Percentiles rank a stretch among this genome's conserved stretches.
These are phyloP conservation scores for Perca flavescens DNA, from an alignment of 2,113 vertebrate genomes.

Conservation along the genomic window DNA sequence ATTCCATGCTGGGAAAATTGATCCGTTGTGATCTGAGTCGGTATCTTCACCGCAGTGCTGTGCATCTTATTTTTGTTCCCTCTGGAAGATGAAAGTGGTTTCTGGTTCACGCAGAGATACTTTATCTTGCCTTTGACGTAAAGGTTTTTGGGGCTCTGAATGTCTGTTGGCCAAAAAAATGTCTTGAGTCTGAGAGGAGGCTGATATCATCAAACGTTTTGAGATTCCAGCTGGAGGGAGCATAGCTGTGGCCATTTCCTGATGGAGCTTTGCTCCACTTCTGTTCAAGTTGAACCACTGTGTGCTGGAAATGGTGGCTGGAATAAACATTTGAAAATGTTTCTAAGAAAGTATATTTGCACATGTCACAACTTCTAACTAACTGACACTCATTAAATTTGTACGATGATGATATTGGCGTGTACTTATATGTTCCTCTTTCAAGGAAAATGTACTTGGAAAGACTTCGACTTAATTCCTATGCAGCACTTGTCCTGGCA, in stretches of 20 bases:
- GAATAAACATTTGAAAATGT: background rate
- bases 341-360: background rate
- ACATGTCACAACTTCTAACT: too few relatives aligned
- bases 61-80: conserved; percentile 21
- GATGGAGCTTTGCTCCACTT: background rate
- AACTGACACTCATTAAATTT: too few relatives aligned
- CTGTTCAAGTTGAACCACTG: background rate
- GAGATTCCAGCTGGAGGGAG: conserved; percentile 8
- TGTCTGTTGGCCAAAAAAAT: conserved; percentile 22
- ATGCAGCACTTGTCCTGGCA: background rate
- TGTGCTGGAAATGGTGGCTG: background rate
- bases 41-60: conserved; percentile 8
- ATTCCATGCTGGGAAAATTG: conserved; percentile 17
- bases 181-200: conserved; percentile 2
- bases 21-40: conserved; percentile 11
- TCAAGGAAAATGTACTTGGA: too few relatives aligned
- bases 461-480: too few relatives aligned
- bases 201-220: conserved; percentile 29
- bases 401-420: too few relatives aligned
- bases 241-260: background rate
- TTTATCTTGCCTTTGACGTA: conserved; percentile 41
- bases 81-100: conserved; percentile 39
- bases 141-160: conserved; percentile 23
- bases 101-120: conserved; percentile 8
- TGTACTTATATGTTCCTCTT: too few relatives aligned